A percentile compares a stretch with the other conserved stretches of the same genome.
These are phyloP conservation scores for Nerophis lumbriciformis DNA, from an alignment of 2,113 vertebrate species.

Conservation along the genomic window DNA sequence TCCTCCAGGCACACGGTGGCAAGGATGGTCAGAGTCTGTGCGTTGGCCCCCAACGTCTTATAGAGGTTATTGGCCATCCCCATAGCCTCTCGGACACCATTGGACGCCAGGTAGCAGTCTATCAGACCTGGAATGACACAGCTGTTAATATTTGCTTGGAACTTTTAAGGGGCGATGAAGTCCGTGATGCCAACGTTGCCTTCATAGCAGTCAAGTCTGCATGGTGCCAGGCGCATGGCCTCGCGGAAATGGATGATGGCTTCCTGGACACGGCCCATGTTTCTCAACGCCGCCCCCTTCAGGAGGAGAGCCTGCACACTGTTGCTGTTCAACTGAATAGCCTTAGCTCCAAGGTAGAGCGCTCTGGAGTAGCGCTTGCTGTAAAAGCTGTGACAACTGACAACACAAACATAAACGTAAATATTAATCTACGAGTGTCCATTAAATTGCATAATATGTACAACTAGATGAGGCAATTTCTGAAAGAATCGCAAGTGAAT, in stretches of 20 bases:
- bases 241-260: constrained; percentile 97
- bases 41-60: constrained; percentile 93
- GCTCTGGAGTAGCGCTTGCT: constrained; percentile 95
- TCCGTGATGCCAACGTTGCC: constrained; percentile 55
- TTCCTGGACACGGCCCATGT: constrained; percentile 95
- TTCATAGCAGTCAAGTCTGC: constrained; percentile 95
- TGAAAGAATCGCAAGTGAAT: too few relatives aligned
- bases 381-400: constrained; percentile 96
- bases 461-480: too few relatives aligned
- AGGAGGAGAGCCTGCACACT: constrained; percentile 93
- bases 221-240: constrained; percentile 90
- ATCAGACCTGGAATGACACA: constrained; percentile 79
- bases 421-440: too few relatives aligned
- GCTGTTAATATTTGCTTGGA: not conserved
- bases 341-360: constrained; percentile 93
- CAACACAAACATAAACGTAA: constrained; percentile 6
- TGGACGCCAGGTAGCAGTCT: constrained; percentile 93
- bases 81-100: constrained; percentile 94
- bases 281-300: constrained; percentile 91
- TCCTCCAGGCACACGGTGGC: constrained; percentile 96
- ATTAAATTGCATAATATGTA: too few relatives aligned
- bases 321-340: constrained; percentile 97
- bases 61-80: constrained; percentile 99
- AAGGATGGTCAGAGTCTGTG: constrained; percentile 92
- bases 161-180: not conserved